Evolutionary conservation across 2,113 vertebrate species (phyloP).

Genomic region (Oophaga pumilio): DNA sequence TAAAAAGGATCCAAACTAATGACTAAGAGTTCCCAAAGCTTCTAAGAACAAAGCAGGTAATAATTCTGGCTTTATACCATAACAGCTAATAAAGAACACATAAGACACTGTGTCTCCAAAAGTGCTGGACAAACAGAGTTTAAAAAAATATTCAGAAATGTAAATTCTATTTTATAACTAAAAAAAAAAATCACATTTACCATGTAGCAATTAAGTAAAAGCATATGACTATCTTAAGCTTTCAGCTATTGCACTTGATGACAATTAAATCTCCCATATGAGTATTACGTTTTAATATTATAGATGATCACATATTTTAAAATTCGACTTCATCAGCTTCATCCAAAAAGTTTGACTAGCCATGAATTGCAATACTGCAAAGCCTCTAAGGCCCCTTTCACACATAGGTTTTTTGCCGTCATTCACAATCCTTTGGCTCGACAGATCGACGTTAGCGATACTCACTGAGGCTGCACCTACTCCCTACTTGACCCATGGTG

Average conservation of each 20-base stretch:
- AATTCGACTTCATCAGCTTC: too few relatives aligned
- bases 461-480: too few relatives aligned
- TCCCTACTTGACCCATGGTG: too few relatives aligned
- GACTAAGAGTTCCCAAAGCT: slow-evolving; percentile 46
- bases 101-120: background rate
- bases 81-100: slow-evolving; percentile 22
- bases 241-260: background rate
- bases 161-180: background rate
- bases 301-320: too few relatives aligned
- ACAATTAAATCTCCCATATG: background rate
- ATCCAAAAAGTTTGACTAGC: too few relatives aligned
- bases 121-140: background rate
- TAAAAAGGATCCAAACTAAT: slow-evolving; percentile 40
- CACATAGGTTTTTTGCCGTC: too few relatives aligned
- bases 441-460: too few relatives aligned
- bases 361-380: too few relatives aligned
- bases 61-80: slow-evolving; percentile 25
- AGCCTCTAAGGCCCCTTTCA: too few relatives aligned
- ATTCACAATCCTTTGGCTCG: too few relatives aligned
- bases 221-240: background rate
- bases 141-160: background rate
- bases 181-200: background rate
- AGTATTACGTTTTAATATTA: background rate
- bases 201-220: background rate
- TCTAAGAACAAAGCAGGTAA: slow-evolving; percentile 22